phyloP scores from a whole-genome alignment of 2,113 vertebrate species.

The Otus sunia region DNA sequence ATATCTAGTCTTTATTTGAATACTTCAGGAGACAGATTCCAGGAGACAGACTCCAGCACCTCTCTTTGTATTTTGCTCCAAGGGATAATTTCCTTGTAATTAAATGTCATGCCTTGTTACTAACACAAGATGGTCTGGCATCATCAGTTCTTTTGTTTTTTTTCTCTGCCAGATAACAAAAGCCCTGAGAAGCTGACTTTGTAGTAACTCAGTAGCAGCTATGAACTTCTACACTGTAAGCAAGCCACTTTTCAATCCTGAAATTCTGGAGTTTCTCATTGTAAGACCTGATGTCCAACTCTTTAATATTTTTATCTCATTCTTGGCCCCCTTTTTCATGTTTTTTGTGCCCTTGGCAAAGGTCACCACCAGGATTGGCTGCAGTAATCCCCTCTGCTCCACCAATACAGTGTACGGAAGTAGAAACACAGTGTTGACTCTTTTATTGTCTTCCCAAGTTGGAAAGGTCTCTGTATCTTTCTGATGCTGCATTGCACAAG shows the following conservation, averaged over 20 bases:
- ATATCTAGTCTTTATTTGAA: not conserved
- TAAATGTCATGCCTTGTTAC: not conserved
- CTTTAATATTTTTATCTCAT: not conserved
- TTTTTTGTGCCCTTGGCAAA: not conserved
- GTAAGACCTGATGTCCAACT: not conserved
- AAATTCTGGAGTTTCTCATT: not conserved
- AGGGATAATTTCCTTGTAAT: not conserved
- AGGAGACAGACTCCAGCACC: not conserved
- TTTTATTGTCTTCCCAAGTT: not conserved
- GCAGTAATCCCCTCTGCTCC: not conserved
- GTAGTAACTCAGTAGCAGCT: not conserved
- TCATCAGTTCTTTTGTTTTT: not conserved
- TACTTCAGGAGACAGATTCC: not conserved
- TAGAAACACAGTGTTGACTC: not conserved
- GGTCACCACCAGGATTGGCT: not conserved
- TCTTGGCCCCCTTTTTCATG: not conserved
- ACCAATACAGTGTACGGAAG: accelerated
- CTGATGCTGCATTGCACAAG: accelerated
- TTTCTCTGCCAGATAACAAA: not conserved
- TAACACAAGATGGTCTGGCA: not conserved
- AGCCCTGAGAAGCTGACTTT: not conserved
- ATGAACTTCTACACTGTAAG: not conserved
- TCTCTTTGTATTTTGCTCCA: not conserved
- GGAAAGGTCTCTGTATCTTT: not conserved
- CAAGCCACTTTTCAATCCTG: not conserved